Evolutionary conservation across 2,888 invertebrate genomes (phyloP).

Genomic region (Amphipoea oculea): DNA sequence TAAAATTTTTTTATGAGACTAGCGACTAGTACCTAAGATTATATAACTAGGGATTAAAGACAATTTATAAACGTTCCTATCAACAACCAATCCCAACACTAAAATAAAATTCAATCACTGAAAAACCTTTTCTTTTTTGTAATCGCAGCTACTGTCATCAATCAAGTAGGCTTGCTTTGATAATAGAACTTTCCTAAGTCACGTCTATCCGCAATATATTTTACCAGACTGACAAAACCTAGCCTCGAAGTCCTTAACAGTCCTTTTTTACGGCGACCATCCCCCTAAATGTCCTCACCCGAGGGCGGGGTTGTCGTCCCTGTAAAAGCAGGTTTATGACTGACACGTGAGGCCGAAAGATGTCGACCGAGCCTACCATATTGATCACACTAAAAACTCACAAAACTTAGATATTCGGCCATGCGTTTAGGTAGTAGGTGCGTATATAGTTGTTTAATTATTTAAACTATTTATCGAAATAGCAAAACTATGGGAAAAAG

Average conservation of each 20-base stretch:
- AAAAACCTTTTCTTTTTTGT: slow-evolving; percentile 19
- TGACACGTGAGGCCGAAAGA: slow-evolving; percentile 83
- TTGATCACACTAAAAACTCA: slow-evolving; percentile 74
- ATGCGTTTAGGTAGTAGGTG: neutral
- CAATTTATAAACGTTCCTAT: neutral
- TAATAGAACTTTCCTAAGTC: slow-evolving; percentile 57
- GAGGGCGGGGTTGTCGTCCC: slow-evolving; percentile 78
- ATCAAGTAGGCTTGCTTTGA: slow-evolving; percentile 63
- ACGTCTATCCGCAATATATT: slow-evolving; percentile 71
- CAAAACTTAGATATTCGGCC: slow-evolving; percentile 48
- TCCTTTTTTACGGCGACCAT: slow-evolving; percentile 78
- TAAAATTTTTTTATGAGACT: neutral
- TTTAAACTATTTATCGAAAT: neutral
- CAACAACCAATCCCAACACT: slow-evolving; percentile 1
- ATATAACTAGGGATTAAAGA: neutral
- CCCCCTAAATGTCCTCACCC: slow-evolving; percentile 73
- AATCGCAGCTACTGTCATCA: slow-evolving; percentile 42
- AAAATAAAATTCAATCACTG: slow-evolving; percentile 40
- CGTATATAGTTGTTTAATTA: neutral
- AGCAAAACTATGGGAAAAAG: neutral
- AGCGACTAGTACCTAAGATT: neutral
- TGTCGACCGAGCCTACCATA: slow-evolving; percentile 73
- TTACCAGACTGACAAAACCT: slow-evolving; percentile 74
- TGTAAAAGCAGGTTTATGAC: slow-evolving; percentile 88
- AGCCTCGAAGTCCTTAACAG: slow-evolving; percentile 78